Conservation (phyloP, 2,113 vertebrate genomes). For the Pteruthius melanotis region DNA sequence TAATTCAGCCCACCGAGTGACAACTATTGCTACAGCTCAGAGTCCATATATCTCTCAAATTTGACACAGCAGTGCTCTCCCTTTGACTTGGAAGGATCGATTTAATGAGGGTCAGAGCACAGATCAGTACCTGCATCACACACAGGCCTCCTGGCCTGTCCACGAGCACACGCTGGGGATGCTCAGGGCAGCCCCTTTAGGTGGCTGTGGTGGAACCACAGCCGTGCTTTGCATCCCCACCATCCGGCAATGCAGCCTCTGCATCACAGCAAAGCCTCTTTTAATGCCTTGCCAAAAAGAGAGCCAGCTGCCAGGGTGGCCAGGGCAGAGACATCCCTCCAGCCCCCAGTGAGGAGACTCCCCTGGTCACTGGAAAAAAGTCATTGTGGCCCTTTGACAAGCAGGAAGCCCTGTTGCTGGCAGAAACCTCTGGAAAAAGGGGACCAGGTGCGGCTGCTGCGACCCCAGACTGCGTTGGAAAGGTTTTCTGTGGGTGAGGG, state of each 20-base stretch:
- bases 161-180: accelerated
- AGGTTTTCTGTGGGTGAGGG: background rate
- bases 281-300: accelerated
- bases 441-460: background rate
- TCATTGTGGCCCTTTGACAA: background rate
- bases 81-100: background rate
- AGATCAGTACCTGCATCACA: background rate
- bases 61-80: background rate
- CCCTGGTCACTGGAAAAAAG: background rate
- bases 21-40: background rate
- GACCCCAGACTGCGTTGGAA: background rate
- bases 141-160: background rate
- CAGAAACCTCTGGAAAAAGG: background rate
- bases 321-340: background rate
- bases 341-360: background rate
- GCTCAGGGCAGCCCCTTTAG: background rate
- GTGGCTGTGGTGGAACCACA: accelerated
- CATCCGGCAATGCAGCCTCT: background rate
- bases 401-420: background rate
- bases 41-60: background rate
- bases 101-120: slow-evolving; percentile 11
- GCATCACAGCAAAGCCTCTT: background rate
- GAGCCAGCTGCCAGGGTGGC: background rate
- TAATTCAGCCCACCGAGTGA: slow-evolving; percentile 4
- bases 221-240: background rate